These are phyloP conservation scores for Hirtodrosophila confusa DNA, from an alignment of 2,888 invertebrate species.

Conservation along the genomic window DNA sequence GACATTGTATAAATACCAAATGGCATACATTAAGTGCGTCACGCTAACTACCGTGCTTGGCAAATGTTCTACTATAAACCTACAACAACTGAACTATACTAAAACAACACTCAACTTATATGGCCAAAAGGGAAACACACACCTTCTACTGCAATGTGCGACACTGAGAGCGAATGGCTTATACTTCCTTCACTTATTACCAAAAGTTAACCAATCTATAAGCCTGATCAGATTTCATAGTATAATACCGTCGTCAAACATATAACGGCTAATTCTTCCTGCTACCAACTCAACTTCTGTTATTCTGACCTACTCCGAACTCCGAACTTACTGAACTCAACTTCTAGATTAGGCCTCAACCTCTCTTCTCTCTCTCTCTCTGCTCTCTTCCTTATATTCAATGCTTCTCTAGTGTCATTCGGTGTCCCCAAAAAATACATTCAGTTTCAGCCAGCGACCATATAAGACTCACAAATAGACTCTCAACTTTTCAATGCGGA, in stretches of 20 bases:
- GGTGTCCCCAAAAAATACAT: conserved; percentile 1
- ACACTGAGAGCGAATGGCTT: conserved; percentile 1
- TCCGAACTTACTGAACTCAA: no score
- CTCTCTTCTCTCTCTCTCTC: no score
- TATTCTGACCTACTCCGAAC: no score
- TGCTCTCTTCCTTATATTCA: neutral
- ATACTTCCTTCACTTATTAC: neutral
- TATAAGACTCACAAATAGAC: conserved; percentile 7
- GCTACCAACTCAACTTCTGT: no score
- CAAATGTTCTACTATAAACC: conserved; percentile 24
- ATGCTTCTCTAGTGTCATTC: neutral
- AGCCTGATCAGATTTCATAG: no score
- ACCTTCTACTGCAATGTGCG: conserved; percentile 1
- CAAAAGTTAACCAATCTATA: no score
- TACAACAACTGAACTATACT: conserved; percentile 6
- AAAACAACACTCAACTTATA: conserved; percentile 8
- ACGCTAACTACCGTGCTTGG: conserved; percentile 41
- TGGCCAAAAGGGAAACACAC: conserved; percentile 4
- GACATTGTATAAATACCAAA: conserved; percentile 54
- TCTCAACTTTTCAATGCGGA: conserved; percentile 8
- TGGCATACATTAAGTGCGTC: conserved; percentile 39
- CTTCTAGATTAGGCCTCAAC: no score
- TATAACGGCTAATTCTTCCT: no score
- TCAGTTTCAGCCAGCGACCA: neutral
- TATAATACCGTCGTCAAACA: no score